These are phyloP conservation scores for Macrophya alboannulata DNA, from an alignment of 2,888 invertebrate species.

Conservation along the genomic window DNA sequence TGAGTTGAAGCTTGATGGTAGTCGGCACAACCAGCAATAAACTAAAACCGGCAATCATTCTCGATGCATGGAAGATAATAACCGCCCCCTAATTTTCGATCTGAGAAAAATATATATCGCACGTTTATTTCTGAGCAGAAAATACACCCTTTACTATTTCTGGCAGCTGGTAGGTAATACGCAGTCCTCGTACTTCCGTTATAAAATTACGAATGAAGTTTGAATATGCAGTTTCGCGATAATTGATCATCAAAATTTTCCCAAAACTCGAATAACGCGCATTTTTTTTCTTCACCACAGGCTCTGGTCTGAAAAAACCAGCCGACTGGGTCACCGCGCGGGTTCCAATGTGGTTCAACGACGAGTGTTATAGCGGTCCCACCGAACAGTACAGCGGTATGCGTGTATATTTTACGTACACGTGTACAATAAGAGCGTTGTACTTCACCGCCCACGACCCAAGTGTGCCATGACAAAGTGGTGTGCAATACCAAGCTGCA, in stretches of 20 bases:
- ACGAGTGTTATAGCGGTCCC: conserved; percentile 59
- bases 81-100: neutral
- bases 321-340: conserved; percentile 59
- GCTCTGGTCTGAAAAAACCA: neutral
- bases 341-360: conserved; percentile 69
- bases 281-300: neutral
- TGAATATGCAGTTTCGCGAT: no score
- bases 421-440: conserved; percentile 12
- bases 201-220: no score
- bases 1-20: conserved; percentile 27
- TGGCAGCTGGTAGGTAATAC: neutral
- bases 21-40: conserved; percentile 1
- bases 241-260: neutral
- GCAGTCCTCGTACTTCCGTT: neutral
- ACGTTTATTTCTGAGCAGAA: neutral
- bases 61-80: neutral
- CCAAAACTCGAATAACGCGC: neutral
- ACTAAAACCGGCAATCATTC: neutral
- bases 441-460: conserved; percentile 43
- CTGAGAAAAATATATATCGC: neutral
- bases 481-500: conserved; percentile 46
- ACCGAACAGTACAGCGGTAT: conserved; percentile 45
- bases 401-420: no score
- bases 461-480: conserved; percentile 51
- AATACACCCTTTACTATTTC: neutral